A percentile compares a stretch with the other conserved stretches of the same genome.
phyloP scores from a whole-genome alignment of 2,797 vertebrate species.

The Channallabes apus region DNA sequence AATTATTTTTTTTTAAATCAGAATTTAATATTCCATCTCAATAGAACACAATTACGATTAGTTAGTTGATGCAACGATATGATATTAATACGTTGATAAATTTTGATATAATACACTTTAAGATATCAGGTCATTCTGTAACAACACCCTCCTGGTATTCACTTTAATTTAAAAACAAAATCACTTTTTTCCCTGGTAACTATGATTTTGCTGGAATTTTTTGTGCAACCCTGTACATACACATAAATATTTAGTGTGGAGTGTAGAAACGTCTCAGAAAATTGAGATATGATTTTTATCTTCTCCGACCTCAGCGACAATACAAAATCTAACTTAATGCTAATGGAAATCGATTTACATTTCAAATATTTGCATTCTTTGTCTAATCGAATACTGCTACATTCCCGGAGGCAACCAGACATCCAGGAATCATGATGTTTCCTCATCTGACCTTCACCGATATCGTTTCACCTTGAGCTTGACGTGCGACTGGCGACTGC shows the following conservation, averaged over 20 bases:
- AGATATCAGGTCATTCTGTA: not conserved
- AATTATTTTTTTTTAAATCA: not conserved
- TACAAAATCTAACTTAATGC: not conserved
- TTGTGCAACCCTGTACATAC: not conserved
- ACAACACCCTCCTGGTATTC: not conserved
- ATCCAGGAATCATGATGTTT: not conserved
- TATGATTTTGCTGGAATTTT: not conserved
- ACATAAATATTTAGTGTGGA: too few species aligned
- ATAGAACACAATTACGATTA: too few species aligned
- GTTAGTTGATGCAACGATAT: not conserved
- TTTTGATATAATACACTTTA: not conserved
- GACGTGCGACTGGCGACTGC: not conserved
- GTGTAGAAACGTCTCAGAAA: too few species aligned
- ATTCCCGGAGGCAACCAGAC: not conserved
- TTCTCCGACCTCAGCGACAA: not conserved
- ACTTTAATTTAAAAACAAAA: not conserved
- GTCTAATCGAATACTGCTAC: not conserved
- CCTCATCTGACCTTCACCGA: not conserved
- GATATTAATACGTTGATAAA: not conserved
- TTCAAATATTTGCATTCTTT: not conserved
- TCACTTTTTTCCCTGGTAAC: too few species aligned
- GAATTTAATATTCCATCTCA: not conserved
- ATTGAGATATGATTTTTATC: too few species aligned
- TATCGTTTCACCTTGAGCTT: conserved; percentile 13
- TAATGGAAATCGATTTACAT: not conserved